Evolutionary conservation across 2,113 vertebrate genomes (phyloP), one percentile per base, ranked within the genome.

Genomic region (Octodon degus): DNA sequence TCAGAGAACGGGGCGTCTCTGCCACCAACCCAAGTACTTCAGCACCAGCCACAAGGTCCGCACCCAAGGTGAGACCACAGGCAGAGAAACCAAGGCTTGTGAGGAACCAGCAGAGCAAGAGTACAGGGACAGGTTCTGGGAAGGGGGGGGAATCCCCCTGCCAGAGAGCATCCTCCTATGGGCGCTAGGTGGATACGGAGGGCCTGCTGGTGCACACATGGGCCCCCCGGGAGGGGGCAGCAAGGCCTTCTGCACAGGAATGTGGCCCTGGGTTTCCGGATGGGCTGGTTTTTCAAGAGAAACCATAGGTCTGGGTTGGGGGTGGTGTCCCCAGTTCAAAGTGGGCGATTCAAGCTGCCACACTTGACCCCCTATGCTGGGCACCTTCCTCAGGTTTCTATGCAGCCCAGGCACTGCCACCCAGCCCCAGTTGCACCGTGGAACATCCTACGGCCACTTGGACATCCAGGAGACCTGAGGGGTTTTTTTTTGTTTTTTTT

Each of bases 251-350:
- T 7, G 4, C 14, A 6, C 37, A 92, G 77, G 92, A 91, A 90
- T 76, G 95, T 10, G 30, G 84, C 58, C 89, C 30, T 0, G 13
- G 77, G 53, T 40, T 76, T 93, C 96, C n/a, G 62, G 94, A 90
- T 9, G 0, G 63, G 70, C 96, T 92, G 95, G 88, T 92, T 96
- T 87, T 90, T 87, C 90, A n/a, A 65, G 92, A 62, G 25, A 76
- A 72, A 53, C 0, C 0, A 5, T 24, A n/a, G n/a, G 30, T 7
- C 74, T 34, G 68, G 65, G 53, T 80, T 82, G 92, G 43, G 70
- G 94, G 58, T 50, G 74, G 80, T 68, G 34, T 90, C 9, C 86
- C 30, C 32, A 13, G 70, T 80, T 89, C 34, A 68, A 40, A 86
- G 37, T 24, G 27, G 40, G 65, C 1, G 4, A 76, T 19, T 47